phyloP scores from a whole-genome alignment of 1,140 invertebrate species.

The Pectinophora gossypiella region DNA sequence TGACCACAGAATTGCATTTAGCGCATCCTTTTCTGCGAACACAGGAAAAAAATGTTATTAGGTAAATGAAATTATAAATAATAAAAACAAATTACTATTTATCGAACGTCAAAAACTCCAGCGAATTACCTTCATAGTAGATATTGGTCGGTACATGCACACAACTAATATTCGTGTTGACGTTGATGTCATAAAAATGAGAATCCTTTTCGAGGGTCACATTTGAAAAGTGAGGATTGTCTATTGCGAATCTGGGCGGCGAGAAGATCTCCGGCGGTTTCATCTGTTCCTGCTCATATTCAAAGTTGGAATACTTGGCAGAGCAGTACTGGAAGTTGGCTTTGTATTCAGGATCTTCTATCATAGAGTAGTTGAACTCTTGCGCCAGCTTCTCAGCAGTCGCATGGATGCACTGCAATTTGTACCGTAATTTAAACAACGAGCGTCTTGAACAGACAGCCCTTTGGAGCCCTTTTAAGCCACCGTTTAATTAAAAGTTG shows the following conservation, averaged over 20 bases:
- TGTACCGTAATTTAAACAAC: too few species aligned
- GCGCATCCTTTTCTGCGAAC: slow-evolving; percentile 76
- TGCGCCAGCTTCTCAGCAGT: slow-evolving; percentile 80
- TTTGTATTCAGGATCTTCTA: slow-evolving; percentile 37
- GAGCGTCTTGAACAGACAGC: too few species aligned
- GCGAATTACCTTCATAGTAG: slow-evolving; percentile 87
- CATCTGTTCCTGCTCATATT: slow-evolving; percentile 33
- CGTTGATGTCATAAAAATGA: slow-evolving; percentile 90
- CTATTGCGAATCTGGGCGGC: slow-evolving; percentile 44
- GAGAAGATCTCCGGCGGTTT: slow-evolving; percentile 11
- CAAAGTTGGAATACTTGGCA: slow-evolving; percentile 80
- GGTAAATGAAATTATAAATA: too few species aligned
- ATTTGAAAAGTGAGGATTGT: slow-evolving; percentile 67
- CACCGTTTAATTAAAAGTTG: too few species aligned
- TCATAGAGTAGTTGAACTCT: slow-evolving; percentile 74
- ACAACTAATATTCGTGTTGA: slow-evolving; percentile 89
- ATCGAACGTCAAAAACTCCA: too few species aligned
- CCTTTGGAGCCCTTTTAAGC: too few species aligned
- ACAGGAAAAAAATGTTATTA: not conserved
- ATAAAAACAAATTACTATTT: too few species aligned
- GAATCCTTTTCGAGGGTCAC: slow-evolving; percentile 82
- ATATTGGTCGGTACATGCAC: slow-evolving; percentile 97
- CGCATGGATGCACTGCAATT: slow-evolving; percentile 80
- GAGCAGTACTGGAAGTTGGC: slow-evolving; percentile 78
- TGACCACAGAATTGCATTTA: slow-evolving; percentile 91